Evolutionary conservation across 2,113 vertebrate species (phyloP), one percentile per base, ranked within the genome.

Genomic region (Microtus pennsylvanicus): DNA sequence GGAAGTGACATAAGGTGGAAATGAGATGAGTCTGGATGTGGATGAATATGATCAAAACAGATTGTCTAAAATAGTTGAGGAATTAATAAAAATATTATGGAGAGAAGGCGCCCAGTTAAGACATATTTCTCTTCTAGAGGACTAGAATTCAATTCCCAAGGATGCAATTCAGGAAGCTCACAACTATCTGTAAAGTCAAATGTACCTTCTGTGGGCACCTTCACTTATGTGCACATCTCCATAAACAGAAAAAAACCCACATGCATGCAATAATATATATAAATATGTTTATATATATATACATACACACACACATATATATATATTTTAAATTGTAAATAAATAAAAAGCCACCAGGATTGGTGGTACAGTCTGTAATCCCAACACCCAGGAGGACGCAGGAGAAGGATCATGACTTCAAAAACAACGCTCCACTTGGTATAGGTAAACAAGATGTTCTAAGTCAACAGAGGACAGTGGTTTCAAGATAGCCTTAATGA

Each of bases 401-500:
- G 61, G 26, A 85, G 10, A 63, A 63, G 55, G 26, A 45, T 21
- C 1, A 11, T 28, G n/a, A 83, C 21, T 83, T 63, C 24, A 33
- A 42, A 9, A 16, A 85, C 7, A 85, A 45, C 7, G 35, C 52
- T 89, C 35, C 21, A 63, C 3, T 76, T 90, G 52, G 55, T n/a
- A 95, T 1, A 85, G 70, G 26, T 16, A 58, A 96, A 47, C 2
- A 87, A 63, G 69, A 33, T 12, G 92, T 86, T 10, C 91, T 24
- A 82, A 94, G 58, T 58, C 38, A 91, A 93, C 1, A 83, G 67
- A 96, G 9, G 87, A 7, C n/a, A 93, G 4, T 5, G 16, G 7
- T 87, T 95, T 96, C 65, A 93, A 89, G 52, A 89, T 4, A 93
- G 70, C 14, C 28, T 82, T 7, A 58, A 14, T 10, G 24, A 87